Evolutionary conservation across 2,113 vertebrate species (phyloP), one percentile per base, ranked within the genome.

Genomic region (Nanger granti): DNA sequence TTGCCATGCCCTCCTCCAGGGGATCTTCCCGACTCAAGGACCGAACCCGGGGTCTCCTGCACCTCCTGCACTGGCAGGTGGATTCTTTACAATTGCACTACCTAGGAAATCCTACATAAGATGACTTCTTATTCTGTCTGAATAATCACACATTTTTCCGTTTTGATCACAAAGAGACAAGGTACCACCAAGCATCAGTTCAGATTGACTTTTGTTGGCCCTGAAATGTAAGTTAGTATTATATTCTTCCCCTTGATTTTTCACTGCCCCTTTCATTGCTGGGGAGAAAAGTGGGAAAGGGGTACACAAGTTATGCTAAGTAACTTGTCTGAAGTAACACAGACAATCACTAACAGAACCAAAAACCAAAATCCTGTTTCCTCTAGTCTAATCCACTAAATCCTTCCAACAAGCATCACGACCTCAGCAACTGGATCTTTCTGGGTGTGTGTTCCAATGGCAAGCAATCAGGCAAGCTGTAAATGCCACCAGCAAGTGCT

Each of bases 351-450:
- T 49, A 84, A 87, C 37, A 91, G 44, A 96, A 69, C 66, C 49
- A 90, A 59, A 96, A 94, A 60, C 79, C 89, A 15, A 85, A 97
- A 73, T n/a, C 80, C 47, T 89, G 31, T 92, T 97, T 95, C 87
- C 91, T 92, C 55, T 20, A 22, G 44, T 76, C 20, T 94, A 93
- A 94, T 41, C 47, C 60, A 93, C 52, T 79, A 91, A 91, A 79
- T 89, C 87, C 96, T 37, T 94, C 69, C 31, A 60, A 37, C 49
- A 76, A 89, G 62, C 79, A 86, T 44, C 97, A 34, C 8, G 66
- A 79, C 34, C 62, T 94, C 60, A 90, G 60, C 60, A 44, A 52
- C 0, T 92, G 55, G 69, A 44, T 55, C 89, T 97, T 94, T 91
- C 73, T 59, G 82, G 41, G 52, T 87, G 26, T 93, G 26, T 47